Percentiles rank a stretch among this genome's conserved stretches.
Conservation (phyloP, 2,888 invertebrate genomes). For the Amitus sp. region DNA sequence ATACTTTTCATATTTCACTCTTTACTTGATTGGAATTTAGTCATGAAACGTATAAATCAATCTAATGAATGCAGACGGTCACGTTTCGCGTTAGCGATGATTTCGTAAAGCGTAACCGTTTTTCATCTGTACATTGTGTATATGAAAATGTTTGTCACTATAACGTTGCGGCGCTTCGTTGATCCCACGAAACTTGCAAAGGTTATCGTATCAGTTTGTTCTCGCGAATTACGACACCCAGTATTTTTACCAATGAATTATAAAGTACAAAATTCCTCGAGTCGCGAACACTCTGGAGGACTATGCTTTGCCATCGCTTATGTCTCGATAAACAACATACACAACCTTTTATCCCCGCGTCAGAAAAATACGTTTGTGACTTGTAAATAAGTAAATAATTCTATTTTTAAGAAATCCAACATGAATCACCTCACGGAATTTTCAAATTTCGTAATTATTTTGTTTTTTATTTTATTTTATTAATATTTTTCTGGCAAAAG, state of each 20-base stretch:
- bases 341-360: not conserved
- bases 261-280: constrained; percentile 28
- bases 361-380: not conserved
- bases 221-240: constrained; percentile 20
- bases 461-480: too few species aligned
- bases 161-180: constrained; percentile 15
- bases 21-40: constrained; percentile 13
- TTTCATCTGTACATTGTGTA: constrained; percentile 36
- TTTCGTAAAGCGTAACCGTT: constrained; percentile 31
- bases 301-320: constrained; percentile 15
- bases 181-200: too few species aligned
- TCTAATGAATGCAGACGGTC: constrained; percentile 29
- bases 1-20: constrained; percentile 17
- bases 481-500: too few species aligned
- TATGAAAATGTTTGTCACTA: constrained; percentile 29
- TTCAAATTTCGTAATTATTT: too few species aligned
- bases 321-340: not conserved
- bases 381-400: not conserved
- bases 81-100: constrained; percentile 25
- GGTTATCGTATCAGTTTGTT: constrained; percentile 14
- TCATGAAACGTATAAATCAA: constrained; percentile 7
- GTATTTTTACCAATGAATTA: constrained; percentile 27
- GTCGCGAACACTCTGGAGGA: constrained; percentile 14
- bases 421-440: too few species aligned
- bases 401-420: not conserved